Evolutionary conservation across 2,888 invertebrate species (phyloP).

Genomic region (Crematogaster levior): DNA sequence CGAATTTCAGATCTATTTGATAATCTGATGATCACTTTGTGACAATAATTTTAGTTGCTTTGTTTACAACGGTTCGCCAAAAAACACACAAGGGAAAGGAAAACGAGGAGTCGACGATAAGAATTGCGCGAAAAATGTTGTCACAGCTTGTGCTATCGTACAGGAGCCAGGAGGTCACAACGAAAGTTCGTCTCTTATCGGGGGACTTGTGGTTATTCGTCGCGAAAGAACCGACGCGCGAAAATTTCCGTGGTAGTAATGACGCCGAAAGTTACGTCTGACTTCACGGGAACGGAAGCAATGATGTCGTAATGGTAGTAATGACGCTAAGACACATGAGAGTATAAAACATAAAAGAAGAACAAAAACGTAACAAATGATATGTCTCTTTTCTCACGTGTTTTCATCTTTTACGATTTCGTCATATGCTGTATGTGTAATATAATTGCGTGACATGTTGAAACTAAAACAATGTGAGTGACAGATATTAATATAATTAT

Average conservation of each 20-base stretch:
- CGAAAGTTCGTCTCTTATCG: conserved; percentile 83
- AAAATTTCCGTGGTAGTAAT: conserved; percentile 28
- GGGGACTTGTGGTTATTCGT: conserved; percentile 69
- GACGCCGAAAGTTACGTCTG: conserved; percentile 39
- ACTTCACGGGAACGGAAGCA: neutral
- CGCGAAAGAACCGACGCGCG: conserved; percentile 41
- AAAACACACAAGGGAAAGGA: neutral
- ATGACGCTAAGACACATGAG: neutral
- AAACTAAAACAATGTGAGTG: neutral
- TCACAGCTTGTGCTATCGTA: conserved; percentile 75
- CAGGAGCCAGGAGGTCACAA: conserved; percentile 79
- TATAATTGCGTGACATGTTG: neutral
- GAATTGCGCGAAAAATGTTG: conserved; percentile 59
- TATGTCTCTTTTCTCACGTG: too few relatives aligned
- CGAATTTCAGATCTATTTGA: neutral
- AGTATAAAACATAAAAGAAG: neutral
- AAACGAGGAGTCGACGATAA: neutral
- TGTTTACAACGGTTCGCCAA: neutral
- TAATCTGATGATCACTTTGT: neutral
- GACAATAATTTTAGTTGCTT: conserved; percentile 4
- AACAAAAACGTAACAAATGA: neutral
- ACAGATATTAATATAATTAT: neutral
- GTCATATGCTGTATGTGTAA: neutral
- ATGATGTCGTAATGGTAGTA: neutral
- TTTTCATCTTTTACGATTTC: neutral